Base-by-base conservation (phyloP, 1,140 invertebrate species). In the Mesaphorura yosii region DNA sequence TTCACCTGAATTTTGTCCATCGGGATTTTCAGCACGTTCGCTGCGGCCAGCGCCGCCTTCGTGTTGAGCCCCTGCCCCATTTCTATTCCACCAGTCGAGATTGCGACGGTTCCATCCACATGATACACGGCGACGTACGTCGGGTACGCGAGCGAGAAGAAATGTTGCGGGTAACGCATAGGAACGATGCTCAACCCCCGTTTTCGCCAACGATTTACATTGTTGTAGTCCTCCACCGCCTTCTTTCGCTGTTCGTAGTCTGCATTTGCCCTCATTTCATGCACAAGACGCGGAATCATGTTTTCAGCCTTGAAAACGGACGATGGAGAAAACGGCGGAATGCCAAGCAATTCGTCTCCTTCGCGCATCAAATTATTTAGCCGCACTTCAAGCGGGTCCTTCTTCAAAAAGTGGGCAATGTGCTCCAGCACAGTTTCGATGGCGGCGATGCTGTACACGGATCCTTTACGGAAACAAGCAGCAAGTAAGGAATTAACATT, bases 401-500 rank as follows among this genome's bases (percentile, higher is more conserved):
- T 72, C 2, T 75, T 72, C 5, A 82, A 63, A 41, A 68, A 70
- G 51, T 75, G 76, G 1, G 85, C 78, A 55, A 90, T 82, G 64
- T 86, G 82, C 60, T 92, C 86, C 75, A 93, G 84, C 4, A 91
- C 78, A 40, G 73, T 76, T 68, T 92, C 88, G 22, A 80, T 78
- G 63, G 80, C 72, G 10, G 75, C 76, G 25, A 81, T 68, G 27
- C 68, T 77, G 69, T 86, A 82, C 2, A 77, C 69, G 1, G 76
- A 74, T 29, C 79, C 81, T 80, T n/a, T n/a, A n/a, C n/a, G n/a
- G n/a, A n/a, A n/a, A n/a, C n/a, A n/a, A n/a, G n/a, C n/a, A n/a
- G n/a, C n/a, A 60, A 26, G 70, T 28, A 26, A 70, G 31, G 2
- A 28, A 23, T 49, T 34, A 55, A 53, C 14, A 51, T 23, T 12